A percentile compares a stretch with the other conserved stretches of the same genome.
Evolutionary conservation across 2,888 invertebrate species (phyloP).

Genomic region (Pandemis heparana): DNA sequence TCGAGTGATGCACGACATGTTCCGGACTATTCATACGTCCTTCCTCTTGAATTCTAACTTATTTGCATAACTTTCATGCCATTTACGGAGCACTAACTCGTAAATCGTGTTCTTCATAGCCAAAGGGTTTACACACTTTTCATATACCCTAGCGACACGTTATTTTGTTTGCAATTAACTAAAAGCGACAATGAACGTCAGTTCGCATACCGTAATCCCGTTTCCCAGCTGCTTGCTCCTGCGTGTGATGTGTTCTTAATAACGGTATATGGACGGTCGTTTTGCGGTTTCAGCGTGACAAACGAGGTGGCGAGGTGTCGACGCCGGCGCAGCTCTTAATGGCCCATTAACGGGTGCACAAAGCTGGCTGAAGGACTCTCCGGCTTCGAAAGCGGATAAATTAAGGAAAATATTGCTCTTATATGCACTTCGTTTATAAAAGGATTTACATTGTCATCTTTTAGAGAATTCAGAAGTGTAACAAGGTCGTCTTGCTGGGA

Average conservation of each 20-base stretch:
- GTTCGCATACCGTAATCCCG: neutral
- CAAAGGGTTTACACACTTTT: neutral
- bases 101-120: neutral
- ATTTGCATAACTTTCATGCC: no score
- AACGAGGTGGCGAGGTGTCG: constrained; percentile 39
- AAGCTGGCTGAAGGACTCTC: constrained; percentile 19
- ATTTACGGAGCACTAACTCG: no score
- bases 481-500: neutral
- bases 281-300: constrained; percentile 29
- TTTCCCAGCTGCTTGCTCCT: neutral
- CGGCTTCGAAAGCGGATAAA: neutral
- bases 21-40: no score
- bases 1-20: no score
- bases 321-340: constrained; percentile 24
- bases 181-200: neutral
- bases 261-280: constrained; percentile 13
- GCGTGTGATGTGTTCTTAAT: constrained; percentile 28
- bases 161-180: no score
- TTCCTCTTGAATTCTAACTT: no score
- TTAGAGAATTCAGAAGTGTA: neutral
- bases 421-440: neutral
- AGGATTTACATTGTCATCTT: neutral
- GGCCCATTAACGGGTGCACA: constrained; percentile 27
- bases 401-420: neutral
- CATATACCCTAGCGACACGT: no score